These are phyloP conservation scores for Ephydatia muelleri DNA, from an alignment of 37 sponge, comb jelly and placozoan genomes.

Conservation along the genomic window DNA sequence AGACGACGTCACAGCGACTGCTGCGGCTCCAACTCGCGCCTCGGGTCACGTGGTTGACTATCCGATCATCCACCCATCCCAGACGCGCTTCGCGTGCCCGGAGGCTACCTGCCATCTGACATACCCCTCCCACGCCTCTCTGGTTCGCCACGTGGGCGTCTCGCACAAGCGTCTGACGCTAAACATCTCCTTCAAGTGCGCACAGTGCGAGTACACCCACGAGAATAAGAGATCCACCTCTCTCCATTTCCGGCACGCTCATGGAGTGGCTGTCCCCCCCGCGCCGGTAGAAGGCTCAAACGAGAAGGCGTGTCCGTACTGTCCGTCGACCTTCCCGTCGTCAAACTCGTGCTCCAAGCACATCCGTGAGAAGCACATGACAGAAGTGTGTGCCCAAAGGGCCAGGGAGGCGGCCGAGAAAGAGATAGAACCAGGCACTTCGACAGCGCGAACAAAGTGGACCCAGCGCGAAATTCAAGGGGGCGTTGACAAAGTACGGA, in stretches of 20 bases:
- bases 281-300: not conserved
- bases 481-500: too few species aligned
- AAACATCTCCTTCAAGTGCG: not conserved
- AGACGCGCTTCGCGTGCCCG: not conserved
- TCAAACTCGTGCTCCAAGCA: not conserved
- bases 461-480: not conserved
- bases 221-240: not conserved
- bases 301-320: not conserved
- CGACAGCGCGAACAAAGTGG: not conserved
- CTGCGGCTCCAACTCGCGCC: too few species aligned
- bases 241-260: not conserved
- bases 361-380: not conserved
- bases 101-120: not conserved
- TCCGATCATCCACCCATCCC: not conserved
- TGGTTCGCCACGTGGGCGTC: not conserved
- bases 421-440: not conserved
- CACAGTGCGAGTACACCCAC: not conserved
- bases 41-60: not conserved
- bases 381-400: not conserved
- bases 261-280: not conserved
- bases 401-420: not conserved
- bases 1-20: too few species aligned
- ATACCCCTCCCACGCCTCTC: not conserved
- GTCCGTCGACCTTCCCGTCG: not conserved
- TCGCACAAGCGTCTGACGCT: not conserved